phyloP scores from a whole-genome alignment of 2,113 vertebrate genomes.

The Kobus ellipsiprymnus region DNA sequence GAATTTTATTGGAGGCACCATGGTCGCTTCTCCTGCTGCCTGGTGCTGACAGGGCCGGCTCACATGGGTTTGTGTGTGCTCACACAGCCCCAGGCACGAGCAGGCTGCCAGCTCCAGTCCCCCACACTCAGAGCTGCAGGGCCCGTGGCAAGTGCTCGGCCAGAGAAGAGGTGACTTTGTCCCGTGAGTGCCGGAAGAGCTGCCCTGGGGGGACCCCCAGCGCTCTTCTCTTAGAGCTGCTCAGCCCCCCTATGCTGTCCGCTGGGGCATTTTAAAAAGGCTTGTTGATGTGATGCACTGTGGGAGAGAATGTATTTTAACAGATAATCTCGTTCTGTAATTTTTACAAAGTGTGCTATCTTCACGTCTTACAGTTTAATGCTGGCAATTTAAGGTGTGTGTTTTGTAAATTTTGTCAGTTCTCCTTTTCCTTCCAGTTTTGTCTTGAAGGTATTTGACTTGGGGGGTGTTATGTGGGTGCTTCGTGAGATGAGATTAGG shows the following conservation, averaged over 20 bases:
- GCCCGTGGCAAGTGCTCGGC: not conserved
- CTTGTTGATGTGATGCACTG: not conserved
- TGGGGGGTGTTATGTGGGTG: not conserved
- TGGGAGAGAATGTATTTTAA: not conserved
- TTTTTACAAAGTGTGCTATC: not conserved
- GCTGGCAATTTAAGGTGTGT: not conserved
- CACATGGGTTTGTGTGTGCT: no score
- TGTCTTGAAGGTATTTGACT: not conserved
- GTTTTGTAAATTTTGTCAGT: not conserved
- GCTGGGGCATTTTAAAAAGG: not conserved
- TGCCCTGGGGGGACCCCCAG: not conserved
- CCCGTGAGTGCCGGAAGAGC: accelerated
- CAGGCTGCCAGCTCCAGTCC: not conserved
- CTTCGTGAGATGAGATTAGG: not conserved
- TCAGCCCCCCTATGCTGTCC: accelerated
- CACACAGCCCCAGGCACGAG: not conserved
- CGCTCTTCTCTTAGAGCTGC: not conserved
- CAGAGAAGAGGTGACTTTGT: not conserved
- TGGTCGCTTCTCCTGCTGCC: not conserved
- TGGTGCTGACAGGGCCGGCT: not conserved
- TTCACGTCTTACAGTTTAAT: not conserved
- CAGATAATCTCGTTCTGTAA: not conserved
- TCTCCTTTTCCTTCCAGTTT: not conserved
- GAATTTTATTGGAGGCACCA: constrained; percentile 16
- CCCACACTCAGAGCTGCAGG: not conserved